Percentiles rank a stretch among this genome's conserved stretches.
Evolutionary conservation across 2,113 vertebrate genomes (phyloP).

Genomic region (Cinclus mexicanus): DNA sequence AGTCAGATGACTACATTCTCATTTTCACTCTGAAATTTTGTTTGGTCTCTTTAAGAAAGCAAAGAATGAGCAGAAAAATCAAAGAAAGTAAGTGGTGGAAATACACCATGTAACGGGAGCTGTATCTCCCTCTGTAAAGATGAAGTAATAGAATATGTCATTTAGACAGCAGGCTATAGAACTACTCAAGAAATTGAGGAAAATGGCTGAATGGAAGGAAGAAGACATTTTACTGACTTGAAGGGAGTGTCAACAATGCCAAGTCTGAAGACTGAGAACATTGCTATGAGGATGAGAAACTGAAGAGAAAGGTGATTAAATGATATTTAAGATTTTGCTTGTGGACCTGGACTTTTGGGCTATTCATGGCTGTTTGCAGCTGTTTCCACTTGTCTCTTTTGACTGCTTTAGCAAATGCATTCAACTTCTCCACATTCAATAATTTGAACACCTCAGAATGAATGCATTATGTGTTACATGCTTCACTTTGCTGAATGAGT

Average conservation of each 20-base stretch:
- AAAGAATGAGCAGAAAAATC: not conserved
- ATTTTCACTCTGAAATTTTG: not conserved
- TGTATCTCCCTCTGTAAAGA: not conserved
- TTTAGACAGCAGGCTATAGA: not conserved
- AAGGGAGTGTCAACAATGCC: not conserved
- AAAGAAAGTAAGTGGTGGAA: not conserved
- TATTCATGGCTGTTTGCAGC: not conserved
- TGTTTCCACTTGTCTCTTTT: not conserved
- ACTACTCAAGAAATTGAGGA: not conserved
- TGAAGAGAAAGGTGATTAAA: not conserved
- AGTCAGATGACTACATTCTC: not conserved
- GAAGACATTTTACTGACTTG: not conserved
- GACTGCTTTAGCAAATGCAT: not conserved
- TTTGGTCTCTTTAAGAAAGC: not conserved
- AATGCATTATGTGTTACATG: not conserved
- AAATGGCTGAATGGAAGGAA: not conserved
- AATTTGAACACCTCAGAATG: not conserved
- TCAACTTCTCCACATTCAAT: not conserved
- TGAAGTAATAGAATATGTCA: not conserved
- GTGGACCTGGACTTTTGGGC: not conserved
- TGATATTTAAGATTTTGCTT: not conserved
- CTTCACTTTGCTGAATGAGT: not conserved
- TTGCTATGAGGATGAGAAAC: not conserved
- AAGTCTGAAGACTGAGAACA: not conserved
- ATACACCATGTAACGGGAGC: not conserved